Evolutionary conservation across 23 tunicate species (phyloP).

Genomic region (Trididemnum clinides): DNA sequence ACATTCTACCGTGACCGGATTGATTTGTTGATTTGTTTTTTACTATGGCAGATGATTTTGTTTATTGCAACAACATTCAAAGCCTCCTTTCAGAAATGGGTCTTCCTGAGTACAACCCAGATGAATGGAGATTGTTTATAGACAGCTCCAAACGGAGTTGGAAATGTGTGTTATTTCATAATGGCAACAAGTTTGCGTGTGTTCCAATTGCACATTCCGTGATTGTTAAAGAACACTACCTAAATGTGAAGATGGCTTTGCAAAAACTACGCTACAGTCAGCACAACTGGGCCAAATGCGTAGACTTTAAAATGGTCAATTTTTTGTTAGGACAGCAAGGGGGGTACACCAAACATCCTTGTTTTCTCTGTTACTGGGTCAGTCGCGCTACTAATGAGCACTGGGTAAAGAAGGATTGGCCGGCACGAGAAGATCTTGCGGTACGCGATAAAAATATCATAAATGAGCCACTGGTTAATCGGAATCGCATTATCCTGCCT

Average conservation of each 20-base stretch:
- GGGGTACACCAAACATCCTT: neutral
- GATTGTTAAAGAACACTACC: neutral
- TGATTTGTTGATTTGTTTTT: neutral
- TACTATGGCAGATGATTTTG: neutral
- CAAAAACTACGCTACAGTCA: neutral
- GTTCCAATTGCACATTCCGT: neutral
- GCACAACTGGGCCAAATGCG: neutral
- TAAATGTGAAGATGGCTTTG: neutral
- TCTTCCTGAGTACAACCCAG: neutral
- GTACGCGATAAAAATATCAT: too few species aligned
- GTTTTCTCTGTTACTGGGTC: too few species aligned
- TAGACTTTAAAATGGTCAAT: conserved; percentile 3
- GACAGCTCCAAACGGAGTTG: conserved; percentile 7
- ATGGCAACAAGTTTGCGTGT: neutral
- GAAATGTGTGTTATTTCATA: neutral
- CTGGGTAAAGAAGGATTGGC: too few species aligned
- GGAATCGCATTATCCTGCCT: too few species aligned
- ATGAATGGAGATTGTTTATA: conserved; percentile 9
- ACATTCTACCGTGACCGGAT: conserved; percentile 1
- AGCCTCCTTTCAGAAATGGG: neutral
- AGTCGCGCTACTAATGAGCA: too few species aligned
- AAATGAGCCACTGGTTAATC: too few species aligned
- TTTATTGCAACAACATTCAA: neutral
- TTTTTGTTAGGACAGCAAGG: neutral
- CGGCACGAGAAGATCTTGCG: too few species aligned